These are phyloP conservation scores for Melanargia galathea DNA, from an alignment of 2,888 invertebrate species.

Conservation along the genomic window DNA sequence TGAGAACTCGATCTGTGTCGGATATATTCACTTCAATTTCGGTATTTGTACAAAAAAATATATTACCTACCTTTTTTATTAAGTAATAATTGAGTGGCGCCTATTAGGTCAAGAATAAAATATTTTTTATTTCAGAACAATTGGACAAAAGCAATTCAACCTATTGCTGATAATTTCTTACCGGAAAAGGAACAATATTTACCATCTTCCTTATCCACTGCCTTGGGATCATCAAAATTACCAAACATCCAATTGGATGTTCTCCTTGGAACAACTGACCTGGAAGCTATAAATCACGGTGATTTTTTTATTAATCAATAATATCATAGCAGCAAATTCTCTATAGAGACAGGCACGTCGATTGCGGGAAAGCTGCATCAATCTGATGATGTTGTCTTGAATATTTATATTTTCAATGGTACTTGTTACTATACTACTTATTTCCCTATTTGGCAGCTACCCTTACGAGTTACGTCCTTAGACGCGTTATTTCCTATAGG, in stretches of 20 bases:
- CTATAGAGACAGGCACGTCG: too few species aligned
- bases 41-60: conserved; percentile 46
- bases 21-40: conserved; percentile 80
- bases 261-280: conserved; percentile 86
- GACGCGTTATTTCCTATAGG: too few species aligned
- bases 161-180: conserved; percentile 84
- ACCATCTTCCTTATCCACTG: conserved; percentile 77
- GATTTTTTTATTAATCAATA: conserved; percentile 51
- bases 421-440: too few species aligned
- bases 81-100: background rate
- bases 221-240: conserved; percentile 76
- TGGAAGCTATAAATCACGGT: conserved; percentile 84
- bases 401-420: too few species aligned
- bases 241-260: conserved; percentile 84
- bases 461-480: too few species aligned
- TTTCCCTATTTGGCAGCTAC: too few species aligned
- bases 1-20: conserved; percentile 82
- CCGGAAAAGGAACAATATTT: conserved; percentile 83
- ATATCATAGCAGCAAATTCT: background rate
- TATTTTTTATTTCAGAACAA: conserved; percentile 75
- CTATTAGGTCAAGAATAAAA: background rate
- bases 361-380: too few species aligned
- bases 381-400: too few species aligned
- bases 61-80: background rate
- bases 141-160: conserved; percentile 82